Percentiles rank a stretch among this genome's conserved stretches.
phyloP scores from a whole-genome alignment of 2,113 vertebrate genomes.

The Apus apus region DNA sequence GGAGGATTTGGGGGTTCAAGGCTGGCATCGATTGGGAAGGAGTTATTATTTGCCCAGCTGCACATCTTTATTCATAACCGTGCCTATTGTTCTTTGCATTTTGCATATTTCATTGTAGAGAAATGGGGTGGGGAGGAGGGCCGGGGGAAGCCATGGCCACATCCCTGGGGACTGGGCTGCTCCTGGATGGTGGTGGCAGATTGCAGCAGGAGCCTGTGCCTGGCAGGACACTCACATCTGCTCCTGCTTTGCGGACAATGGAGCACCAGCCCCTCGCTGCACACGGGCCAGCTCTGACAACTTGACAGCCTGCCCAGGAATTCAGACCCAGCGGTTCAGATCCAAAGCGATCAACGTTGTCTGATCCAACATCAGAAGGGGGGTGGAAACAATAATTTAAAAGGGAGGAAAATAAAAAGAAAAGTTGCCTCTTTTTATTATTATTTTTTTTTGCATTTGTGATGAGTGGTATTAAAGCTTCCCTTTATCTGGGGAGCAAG shows the following conservation, averaged over 20 bases:
- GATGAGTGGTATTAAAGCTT: neutral
- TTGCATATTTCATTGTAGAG: constrained; percentile 57
- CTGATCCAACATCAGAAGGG: neutral
- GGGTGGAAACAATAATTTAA: neutral
- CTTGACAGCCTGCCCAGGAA: constrained; percentile 71
- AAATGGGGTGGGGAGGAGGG: neutral
- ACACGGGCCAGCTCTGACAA: constrained; percentile 48
- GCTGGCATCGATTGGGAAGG: neutral
- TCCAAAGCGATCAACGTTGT: neutral
- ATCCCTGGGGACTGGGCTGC: neutral
- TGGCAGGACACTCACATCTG: constrained; percentile 60
- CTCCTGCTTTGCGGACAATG: constrained; percentile 66
- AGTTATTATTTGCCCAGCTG: constrained; percentile 59
- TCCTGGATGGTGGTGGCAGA: neutral
- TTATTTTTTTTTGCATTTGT: neutral
- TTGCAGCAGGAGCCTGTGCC: constrained; percentile 25
- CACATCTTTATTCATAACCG: constrained; percentile 47
- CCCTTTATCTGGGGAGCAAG: neutral
- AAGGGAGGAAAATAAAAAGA: neutral
- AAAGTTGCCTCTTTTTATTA: neutral
- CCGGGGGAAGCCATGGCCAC: neutral
- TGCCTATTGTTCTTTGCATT: constrained; percentile 5
- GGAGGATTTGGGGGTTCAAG: neutral
- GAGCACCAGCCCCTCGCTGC: constrained; percentile 50
- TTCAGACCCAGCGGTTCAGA: neutral